Base-by-base conservation (phyloP, 2,113 vertebrate species). In the Phyllostomus hastatus region DNA sequence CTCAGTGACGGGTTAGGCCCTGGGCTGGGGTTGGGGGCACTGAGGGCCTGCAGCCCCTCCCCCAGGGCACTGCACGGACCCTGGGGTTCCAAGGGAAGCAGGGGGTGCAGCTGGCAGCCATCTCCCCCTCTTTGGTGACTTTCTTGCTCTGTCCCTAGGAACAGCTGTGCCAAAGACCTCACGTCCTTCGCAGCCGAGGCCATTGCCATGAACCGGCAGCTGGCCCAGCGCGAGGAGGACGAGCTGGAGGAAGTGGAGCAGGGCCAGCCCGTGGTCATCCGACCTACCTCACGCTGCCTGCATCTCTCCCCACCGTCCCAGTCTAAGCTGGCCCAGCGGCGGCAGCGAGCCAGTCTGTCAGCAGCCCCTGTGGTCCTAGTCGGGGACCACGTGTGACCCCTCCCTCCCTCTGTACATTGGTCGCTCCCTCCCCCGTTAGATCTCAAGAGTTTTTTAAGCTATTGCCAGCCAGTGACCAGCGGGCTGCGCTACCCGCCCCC, bases 131-230 rank as follows among this genome's bases (percentile, higher is more conserved):
- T 22, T 43, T 1, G 2, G 20, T 72, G 91, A 79, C 61, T 7
- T 0, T 19, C 38, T 19, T 7, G 1, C 16, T 33, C 41, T 46
- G 33, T 52, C 6, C 59, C 46, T 41, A 99, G 99, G 98, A 99
- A 99, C 98, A 99, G 99, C 99, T 99, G 99, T 98, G 99, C 99
- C 98, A 99, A 99, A 99, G 99, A 99, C 98, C 99, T 99, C 97
- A 99, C 99, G 0, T 99, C 99, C 96, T 99, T 99, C 2, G 99
- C 99, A 0, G 99, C 99, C 0, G 99, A 99, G 98, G 99, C 99
- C 95, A 99, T 99, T 28, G 99, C 99, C 19, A 98, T 99, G 97
- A 99, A 99, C 98, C 98, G 99, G 86, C 99, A 99, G 99, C 98
- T 99, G 98, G 99, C 99, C 0, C 99, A 99, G 98, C 99, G 98